phyloP scores from a whole-genome alignment of 2,888 invertebrate species.

The Syritta pipiens region DNA sequence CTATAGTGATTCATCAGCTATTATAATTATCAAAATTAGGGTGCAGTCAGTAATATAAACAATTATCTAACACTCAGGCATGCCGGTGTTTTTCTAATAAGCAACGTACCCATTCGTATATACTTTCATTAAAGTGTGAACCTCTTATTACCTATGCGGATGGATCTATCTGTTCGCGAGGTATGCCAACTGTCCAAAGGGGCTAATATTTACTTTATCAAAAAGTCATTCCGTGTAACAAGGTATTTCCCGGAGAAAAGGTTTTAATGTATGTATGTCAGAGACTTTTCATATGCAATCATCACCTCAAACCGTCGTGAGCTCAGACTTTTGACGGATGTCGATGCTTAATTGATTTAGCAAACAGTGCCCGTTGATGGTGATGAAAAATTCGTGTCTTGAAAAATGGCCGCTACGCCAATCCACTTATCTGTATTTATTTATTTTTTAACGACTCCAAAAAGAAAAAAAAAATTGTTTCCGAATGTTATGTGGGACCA shows the following conservation, averaged over 20 bases:
- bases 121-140: constrained; percentile 17
- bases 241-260: constrained; percentile 51
- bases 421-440: constrained; percentile 49
- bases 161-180: constrained; percentile 30
- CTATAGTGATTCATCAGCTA: constrained; percentile 19
- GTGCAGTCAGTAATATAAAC: constrained; percentile 26
- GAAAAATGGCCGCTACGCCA: constrained; percentile 45
- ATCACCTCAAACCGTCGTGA: constrained; percentile 49
- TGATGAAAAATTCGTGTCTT: constrained; percentile 56
- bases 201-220: constrained; percentile 43
- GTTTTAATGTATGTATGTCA: constrained; percentile 23
- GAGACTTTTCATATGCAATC: constrained; percentile 51
- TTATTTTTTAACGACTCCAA: constrained; percentile 33
- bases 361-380: constrained; percentile 73
- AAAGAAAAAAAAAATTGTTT: neutral
- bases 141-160: constrained; percentile 10
- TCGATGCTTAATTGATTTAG: constrained; percentile 76
- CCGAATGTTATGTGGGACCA: too few relatives aligned
- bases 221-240: constrained; percentile 58
- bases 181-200: constrained; percentile 35
- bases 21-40: constrained; percentile 34
- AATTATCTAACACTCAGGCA: constrained; percentile 26
- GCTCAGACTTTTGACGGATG: constrained; percentile 59
- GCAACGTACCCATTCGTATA: neutral
- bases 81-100: constrained; percentile 5